A percentile compares a stretch with the other conserved stretches of the same genome.
phyloP scores from a whole-genome alignment of 1,140 invertebrate species.

The Diprion similis region DNA sequence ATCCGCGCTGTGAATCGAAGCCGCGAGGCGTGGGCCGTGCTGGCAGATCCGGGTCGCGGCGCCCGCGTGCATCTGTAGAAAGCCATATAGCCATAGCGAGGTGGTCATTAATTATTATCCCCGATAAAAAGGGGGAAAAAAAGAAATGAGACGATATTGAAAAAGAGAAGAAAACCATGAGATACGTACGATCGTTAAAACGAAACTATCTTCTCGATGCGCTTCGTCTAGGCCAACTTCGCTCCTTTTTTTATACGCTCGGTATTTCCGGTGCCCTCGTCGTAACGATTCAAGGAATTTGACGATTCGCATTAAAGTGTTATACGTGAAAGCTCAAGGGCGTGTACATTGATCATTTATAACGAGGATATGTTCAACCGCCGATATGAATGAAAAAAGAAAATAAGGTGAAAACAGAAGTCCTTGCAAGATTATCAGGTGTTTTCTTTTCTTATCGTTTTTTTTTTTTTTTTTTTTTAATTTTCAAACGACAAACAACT shows the following conservation, averaged over 20 bases:
- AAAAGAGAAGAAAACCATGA: neutral
- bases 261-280: slow-evolving; percentile 15
- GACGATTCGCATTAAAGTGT: slow-evolving; percentile 19
- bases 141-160: too few species aligned
- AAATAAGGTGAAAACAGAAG: too few species aligned
- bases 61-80: too few species aligned
- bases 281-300: neutral
- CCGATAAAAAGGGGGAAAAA: neutral
- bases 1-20: too few species aligned
- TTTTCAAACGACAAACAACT: too few species aligned
- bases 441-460: too few species aligned
- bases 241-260: neutral
- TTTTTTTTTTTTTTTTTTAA: too few species aligned
- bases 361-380: slow-evolving; percentile 11
- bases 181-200: neutral
- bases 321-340: slow-evolving; percentile 29
- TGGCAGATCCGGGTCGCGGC: too few species aligned
- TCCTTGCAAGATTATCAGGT: too few species aligned
- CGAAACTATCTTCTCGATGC: neutral
- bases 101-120: slow-evolving; percentile 2
- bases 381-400: neutral
- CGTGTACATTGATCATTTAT: slow-evolving; percentile 6
- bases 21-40: too few species aligned
- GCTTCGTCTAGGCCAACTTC: neutral
- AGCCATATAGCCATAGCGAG: too few species aligned